Base-by-base conservation (phyloP, 2,888 invertebrate species). In the Thereva unica region DNA sequence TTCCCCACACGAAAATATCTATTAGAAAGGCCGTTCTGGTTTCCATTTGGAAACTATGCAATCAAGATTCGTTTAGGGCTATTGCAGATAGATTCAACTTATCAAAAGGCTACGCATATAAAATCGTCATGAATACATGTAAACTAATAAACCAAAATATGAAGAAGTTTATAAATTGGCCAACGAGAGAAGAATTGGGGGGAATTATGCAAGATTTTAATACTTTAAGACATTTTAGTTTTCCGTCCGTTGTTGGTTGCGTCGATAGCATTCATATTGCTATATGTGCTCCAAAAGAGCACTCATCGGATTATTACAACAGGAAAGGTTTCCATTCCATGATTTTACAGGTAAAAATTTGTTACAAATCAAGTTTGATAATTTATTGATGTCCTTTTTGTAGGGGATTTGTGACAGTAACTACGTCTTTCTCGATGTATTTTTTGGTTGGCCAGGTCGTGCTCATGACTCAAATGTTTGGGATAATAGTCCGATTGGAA, bases 401-500 rank as follows among this genome's bases (percentile, higher is more conserved):
- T 6, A 55, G 55, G 55, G 23, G 3, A n/a, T 55, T n/a, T 40
- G 42, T 34, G 55, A 55, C 34, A 55, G 41, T 55, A n/a, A 45
- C 4, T 6, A n/a, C 5, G 37, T 4, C 3, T 56, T 56, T 56
- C 9, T 8, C 8, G n/a, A 56, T 23, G 23, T 44, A n/a, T 45
- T 44, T 44, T 56, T 56, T 44, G 56, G 56, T 9, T 44, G 56
- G 56, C 35, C 56, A 9, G 56, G 44, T 2, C 34, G 56, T 35
- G 35, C 44, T 10, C 35, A 56, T 5, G 35, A 56, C 7, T 42
- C 35, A 34, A 44, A 9, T 2, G 56, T 56, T 4, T 56, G 35
- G 44, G 23, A 10, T 0, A 35, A 7, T 5, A 56, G 44, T 10
- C n/a, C 34, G 3, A 9, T 56, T 2, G 34, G 35, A n/a, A 34